phyloP scores from a whole-genome alignment of 2,113 vertebrate species.

The Ornithorhynchus anatinus region DNA sequence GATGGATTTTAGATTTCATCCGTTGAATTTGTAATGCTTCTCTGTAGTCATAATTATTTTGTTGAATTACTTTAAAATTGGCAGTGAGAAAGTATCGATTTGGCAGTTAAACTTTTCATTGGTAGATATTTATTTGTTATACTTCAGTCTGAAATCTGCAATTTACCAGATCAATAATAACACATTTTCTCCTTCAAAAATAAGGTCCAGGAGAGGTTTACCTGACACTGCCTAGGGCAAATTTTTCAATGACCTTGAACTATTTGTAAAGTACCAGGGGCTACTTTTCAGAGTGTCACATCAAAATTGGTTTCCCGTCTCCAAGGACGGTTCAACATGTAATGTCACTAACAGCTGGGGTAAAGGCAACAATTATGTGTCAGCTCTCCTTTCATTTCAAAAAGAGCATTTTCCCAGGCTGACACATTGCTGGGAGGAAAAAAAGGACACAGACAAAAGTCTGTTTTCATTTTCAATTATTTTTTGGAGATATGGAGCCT shows the following conservation, averaged over 20 bases:
- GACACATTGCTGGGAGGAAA: slow-evolving; percentile 35
- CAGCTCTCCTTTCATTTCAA: slow-evolving; percentile 61
- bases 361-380: slow-evolving; percentile 70
- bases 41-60: neutral
- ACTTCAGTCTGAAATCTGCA: slow-evolving; percentile 33
- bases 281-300: slow-evolving; percentile 69
- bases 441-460: slow-evolving; percentile 43
- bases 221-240: slow-evolving; percentile 39
- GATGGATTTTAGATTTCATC: neutral
- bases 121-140: slow-evolving; percentile 35
- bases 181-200: slow-evolving; percentile 49
- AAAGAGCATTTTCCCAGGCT: slow-evolving; percentile 59
- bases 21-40: neutral
- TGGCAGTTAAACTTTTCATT: slow-evolving; percentile 3
- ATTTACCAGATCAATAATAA: slow-evolving; percentile 69
- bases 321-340: slow-evolving; percentile 65
- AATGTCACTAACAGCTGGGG: slow-evolving; percentile 66
- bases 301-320: slow-evolving; percentile 75
- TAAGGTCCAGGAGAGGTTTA: slow-evolving; percentile 50
- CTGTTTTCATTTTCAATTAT: slow-evolving; percentile 65
- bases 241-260: slow-evolving; percentile 65
- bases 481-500: slow-evolving; percentile 45
- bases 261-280: slow-evolving; percentile 63
- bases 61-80: neutral
- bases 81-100: slow-evolving; percentile 19